Evolutionary conservation across 92 coral and sea anemone genomes (phyloP), one percentile per base, ranked within the genome.

Genomic region (Muricea muricata): DNA sequence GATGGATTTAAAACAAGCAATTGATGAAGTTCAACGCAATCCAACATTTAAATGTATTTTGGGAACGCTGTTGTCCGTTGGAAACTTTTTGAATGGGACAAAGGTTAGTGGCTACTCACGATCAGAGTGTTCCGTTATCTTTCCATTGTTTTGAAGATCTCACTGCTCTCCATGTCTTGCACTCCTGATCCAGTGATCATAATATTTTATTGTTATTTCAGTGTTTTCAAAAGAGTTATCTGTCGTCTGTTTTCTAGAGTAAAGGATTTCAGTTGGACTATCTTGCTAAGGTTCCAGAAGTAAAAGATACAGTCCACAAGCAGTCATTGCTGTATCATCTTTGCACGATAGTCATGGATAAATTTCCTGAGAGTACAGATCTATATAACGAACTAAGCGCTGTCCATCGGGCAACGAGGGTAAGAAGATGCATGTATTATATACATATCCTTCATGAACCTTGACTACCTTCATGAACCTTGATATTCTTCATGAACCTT

Each of bases 201-300:
- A 37, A 37, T 37, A 4, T 37, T 42, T 3, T 57, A 42, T 25
- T 17, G 57, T 33, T 20, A 37, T 55, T 78, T 21, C 37, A 21
- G 52, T 18, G n/a, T n/a, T n/a, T n/a, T n/a, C n/a, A n/a, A n/a
- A 30, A 23, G 13, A 23, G 23, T 32, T 18, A 30, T 69, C 31
- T 23, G 1, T 18, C 11, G 39, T 26, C 14, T 9, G 39, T 28
- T 10, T 37, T 25, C 14, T 79, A 96, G 99, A 94, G 95, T 29
- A 96, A 96, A 79, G 99, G 99, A n/a, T 96, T 96, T 81, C 99
- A 96, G 83, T 81, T 96, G 42, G 99, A 96, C 45, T 96, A 96
- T 78, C 89, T 96, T 37, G 92, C 99, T 13, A 96, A 96, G 73
- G 99, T 96, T 21, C 99, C 99, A 18, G 99, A 96, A 81, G 99